Percentiles rank a stretch among this genome's conserved stretches.
Conservation (phyloP, 2,888 invertebrate species). For the Blastobasis adustella region DNA sequence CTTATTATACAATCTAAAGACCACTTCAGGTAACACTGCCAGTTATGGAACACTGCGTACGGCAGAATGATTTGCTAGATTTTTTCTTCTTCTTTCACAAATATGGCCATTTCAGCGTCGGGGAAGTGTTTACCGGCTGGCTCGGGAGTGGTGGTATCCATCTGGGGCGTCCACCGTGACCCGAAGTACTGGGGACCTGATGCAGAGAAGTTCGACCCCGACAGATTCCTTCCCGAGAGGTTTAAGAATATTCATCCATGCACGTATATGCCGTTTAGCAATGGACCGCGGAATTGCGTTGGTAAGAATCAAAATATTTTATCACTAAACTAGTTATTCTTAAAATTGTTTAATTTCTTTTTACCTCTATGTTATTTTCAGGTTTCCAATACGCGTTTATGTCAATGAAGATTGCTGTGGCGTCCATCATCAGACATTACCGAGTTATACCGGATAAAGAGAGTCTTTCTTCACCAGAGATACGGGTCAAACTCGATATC, state of each 20-base stretch:
- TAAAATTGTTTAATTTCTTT: neutral
- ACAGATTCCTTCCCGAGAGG: slow-evolving; percentile 74
- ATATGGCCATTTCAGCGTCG: slow-evolving; percentile 32
- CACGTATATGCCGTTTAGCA: slow-evolving; percentile 68
- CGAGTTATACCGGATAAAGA: slow-evolving; percentile 39
- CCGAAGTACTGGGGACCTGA: slow-evolving; percentile 75
- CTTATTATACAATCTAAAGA: no score
- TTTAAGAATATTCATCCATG: slow-evolving; percentile 49
- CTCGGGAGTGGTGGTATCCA: slow-evolving; percentile 56
- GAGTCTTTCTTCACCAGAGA: slow-evolving; percentile 33
- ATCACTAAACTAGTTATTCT: no score
- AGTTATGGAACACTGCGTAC: no score
- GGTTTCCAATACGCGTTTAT: slow-evolving; percentile 61
- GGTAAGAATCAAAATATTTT: slow-evolving; percentile 37
- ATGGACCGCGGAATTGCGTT: slow-evolving; percentile 68
- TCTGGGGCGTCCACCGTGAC: slow-evolving; percentile 71
- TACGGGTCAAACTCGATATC: slow-evolving; percentile 52
- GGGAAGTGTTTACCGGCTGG: slow-evolving; percentile 59
- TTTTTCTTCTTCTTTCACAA: neutral
- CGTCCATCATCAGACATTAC: slow-evolving; percentile 37
- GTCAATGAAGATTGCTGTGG: slow-evolving; percentile 52
- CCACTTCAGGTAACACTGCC: no score
- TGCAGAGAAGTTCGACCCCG: slow-evolving; percentile 77
- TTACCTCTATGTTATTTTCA: slow-evolving; percentile 15
- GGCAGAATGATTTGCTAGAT: no score